Conservation (phyloP, 2,797 vertebrate genomes). For the Bucorvus abyssinicus region DNA sequence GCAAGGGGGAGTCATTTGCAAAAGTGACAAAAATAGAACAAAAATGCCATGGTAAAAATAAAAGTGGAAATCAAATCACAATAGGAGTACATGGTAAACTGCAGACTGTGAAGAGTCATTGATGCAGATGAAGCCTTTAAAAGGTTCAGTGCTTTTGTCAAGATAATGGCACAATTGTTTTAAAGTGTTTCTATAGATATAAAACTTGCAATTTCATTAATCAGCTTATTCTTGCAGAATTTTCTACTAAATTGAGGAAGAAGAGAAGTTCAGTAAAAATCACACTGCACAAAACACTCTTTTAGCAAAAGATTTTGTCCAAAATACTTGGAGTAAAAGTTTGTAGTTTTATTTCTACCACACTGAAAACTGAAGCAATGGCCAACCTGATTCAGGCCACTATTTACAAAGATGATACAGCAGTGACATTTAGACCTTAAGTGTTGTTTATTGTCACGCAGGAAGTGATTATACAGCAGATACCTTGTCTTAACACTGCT, state of each 20-base stretch:
- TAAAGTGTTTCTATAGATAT: background rate
- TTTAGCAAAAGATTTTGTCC: background rate
- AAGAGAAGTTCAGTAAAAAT: background rate
- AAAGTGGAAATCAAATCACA: background rate
- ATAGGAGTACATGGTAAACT: background rate
- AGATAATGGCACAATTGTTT: background rate
- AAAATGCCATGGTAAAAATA: background rate
- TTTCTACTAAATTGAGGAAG: background rate
- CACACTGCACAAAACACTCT: background rate
- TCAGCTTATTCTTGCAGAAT: background rate
- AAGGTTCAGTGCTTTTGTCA: background rate
- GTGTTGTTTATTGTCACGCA: background rate
- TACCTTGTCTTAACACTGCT: background rate
- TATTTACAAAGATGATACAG: background rate
- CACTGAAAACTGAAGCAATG: background rate
- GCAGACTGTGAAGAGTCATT: background rate
- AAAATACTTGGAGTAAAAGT: background rate
- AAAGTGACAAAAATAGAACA: background rate
- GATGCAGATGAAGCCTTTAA: background rate
- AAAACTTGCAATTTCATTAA: background rate
- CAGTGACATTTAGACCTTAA: background rate
- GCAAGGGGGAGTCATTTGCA: background rate
- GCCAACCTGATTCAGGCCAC: background rate
- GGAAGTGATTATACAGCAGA: background rate
- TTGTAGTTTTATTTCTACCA: background rate